These are phyloP conservation scores for Cheilosia scutellata DNA, from an alignment of 2,888 invertebrate species.

Conservation along the genomic window DNA sequence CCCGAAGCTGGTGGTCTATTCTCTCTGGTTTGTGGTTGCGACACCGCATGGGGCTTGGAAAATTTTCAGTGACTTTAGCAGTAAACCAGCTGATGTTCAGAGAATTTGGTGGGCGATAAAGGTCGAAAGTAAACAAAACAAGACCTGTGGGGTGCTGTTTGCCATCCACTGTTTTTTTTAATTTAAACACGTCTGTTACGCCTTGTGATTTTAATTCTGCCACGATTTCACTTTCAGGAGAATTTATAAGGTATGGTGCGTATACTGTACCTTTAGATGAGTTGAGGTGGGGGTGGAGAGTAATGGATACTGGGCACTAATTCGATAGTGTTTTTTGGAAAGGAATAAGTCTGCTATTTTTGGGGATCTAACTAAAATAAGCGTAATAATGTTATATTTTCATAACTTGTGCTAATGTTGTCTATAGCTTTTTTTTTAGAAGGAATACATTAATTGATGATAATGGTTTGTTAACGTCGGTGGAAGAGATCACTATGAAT, in stretches of 20 bases:
- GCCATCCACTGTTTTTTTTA: background rate
- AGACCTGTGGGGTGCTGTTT: background rate
- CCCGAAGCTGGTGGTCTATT: no score
- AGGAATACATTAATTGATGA: no score
- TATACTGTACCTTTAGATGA: background rate
- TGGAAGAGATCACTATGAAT: no score
- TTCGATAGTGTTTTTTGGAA: background rate
- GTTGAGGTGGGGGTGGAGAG: background rate
- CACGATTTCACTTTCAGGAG: background rate
- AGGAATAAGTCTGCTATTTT: background rate
- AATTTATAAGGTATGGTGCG: background rate
- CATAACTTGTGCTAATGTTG: background rate
- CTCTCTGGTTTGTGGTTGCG: no score
- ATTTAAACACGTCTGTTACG: background rate
- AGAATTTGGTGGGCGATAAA: background rate
- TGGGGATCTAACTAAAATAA: no score
- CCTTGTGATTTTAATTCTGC: background rate
- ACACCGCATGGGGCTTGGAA: constrained; percentile 14
- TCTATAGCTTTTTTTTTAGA: background rate
- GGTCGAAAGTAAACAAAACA: background rate
- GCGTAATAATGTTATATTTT: background rate
- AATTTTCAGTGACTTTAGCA: background rate
- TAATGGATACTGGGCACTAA: background rate
- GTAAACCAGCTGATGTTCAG: background rate
- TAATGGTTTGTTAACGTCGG: no score